Percentiles rank a stretch among this genome's conserved stretches.
Evolutionary conservation across 1,140 invertebrate species (phyloP).

Genomic region (Bombyx mori): ASM3026992v2 NC_085124.1:5069001-5069500

Average conservation of each 20-base stretch:
- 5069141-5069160: conserved; percentile 65
- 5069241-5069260: conserved; percentile 61
- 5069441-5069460: too few species aligned
- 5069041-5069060: conserved; percentile 45
- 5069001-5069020: conserved; percentile 2
- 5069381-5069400: too few species aligned
- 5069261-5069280: conserved; percentile 63
- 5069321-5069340: conserved; percentile 26
- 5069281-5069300: conserved; percentile 38
- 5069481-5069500: too few species aligned
- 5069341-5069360: conserved; percentile 41
- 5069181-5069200: conserved; percentile 70
- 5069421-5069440: too few species aligned
- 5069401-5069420: too few species aligned
- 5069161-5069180: conserved; percentile 68
- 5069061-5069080: conserved; percentile 52
- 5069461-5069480: too few species aligned
- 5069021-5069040: conserved; percentile 18
- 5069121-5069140: conserved; percentile 64
- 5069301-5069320: conserved; percentile 45
- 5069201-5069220: conserved; percentile 37
- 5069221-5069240: conserved; percentile 57
- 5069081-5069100: conserved; percentile 56
- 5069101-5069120: conserved; percentile 51
- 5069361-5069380: background rate